Evolutionary conservation across 1,140 invertebrate species (phyloP).

Genomic region (Drosophila pectinifera): DNA sequence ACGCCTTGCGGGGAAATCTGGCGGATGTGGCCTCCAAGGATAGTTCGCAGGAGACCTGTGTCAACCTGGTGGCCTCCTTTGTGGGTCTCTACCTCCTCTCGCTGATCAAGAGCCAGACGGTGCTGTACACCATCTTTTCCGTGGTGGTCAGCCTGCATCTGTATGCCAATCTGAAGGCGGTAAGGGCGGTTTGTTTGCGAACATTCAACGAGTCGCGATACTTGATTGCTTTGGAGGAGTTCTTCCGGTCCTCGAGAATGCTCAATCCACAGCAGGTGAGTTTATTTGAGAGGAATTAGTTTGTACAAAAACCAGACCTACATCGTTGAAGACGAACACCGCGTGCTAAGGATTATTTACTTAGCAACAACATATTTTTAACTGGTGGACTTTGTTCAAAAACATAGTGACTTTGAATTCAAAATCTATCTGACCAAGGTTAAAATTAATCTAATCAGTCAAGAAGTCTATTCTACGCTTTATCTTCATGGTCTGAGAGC

Average conservation of each 20-base stretch:
- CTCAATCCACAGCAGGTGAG: constrained; percentile 84
- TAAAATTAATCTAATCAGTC: background rate
- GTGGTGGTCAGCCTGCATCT: constrained; percentile 93
- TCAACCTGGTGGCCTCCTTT: constrained; percentile 94
- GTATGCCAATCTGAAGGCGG: constrained; percentile 94
- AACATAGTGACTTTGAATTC: no score
- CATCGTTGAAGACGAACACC: no score
- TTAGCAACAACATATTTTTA: no score
- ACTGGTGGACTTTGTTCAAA: no score
- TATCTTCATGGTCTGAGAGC: background rate
- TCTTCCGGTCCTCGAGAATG: constrained; percentile 86
- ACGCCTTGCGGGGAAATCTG: constrained; percentile 94
- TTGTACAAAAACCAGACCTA: no score
- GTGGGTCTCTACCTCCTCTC: constrained; percentile 91
- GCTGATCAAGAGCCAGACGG: constrained; percentile 87
- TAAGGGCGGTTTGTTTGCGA: constrained; percentile 90
- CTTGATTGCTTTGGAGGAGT: constrained; percentile 88
- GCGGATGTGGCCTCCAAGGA: constrained; percentile 98
- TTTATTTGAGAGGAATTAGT: background rate
- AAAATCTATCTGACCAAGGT: no score
- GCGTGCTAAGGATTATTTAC: no score
- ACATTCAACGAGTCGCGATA: constrained; percentile 93
- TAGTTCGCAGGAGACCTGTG: constrained; percentile 97
- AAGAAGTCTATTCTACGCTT: background rate
- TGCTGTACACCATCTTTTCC: constrained; percentile 89